Percentiles rank a stretch among this genome's conserved stretches.
Conservation (phyloP, 2,113 vertebrate species). For the Bungarus multicinctus region DNA sequence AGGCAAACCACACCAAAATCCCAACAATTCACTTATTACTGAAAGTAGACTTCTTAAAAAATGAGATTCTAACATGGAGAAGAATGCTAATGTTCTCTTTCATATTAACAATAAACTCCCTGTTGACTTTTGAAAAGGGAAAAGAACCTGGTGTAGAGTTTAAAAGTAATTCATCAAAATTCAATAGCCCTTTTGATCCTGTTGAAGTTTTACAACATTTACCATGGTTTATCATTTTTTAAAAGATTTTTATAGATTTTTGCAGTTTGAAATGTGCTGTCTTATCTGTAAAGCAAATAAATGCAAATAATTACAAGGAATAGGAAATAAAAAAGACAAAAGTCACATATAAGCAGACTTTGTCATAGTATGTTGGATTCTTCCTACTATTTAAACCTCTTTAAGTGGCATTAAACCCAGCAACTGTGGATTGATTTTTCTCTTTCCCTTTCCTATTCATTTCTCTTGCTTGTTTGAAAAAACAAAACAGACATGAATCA, state of each 20-base stretch:
- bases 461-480: neutral
- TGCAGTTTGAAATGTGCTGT: neutral
- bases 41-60: constrained; percentile 10
- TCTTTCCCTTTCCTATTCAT: neutral
- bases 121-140: neutral
- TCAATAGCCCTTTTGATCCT: neutral
- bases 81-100: neutral
- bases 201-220: neutral
- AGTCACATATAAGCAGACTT: neutral
- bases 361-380: neutral
- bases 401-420: neutral
- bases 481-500: neutral
- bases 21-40: constrained; percentile 20
- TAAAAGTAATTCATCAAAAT: neutral
- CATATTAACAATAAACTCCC: neutral
- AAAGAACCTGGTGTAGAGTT: neutral
- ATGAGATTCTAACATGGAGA: neutral
- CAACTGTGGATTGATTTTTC: neutral
- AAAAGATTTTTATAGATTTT: neutral
- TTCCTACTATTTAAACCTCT: neutral
- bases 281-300: neutral
- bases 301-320: neutral
- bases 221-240: neutral
- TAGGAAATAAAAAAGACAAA: neutral
- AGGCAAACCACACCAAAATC: constrained; percentile 12